These are phyloP conservation scores for Indri indri DNA, from an alignment of 2,113 vertebrate species.

Conservation along the genomic window DNA sequence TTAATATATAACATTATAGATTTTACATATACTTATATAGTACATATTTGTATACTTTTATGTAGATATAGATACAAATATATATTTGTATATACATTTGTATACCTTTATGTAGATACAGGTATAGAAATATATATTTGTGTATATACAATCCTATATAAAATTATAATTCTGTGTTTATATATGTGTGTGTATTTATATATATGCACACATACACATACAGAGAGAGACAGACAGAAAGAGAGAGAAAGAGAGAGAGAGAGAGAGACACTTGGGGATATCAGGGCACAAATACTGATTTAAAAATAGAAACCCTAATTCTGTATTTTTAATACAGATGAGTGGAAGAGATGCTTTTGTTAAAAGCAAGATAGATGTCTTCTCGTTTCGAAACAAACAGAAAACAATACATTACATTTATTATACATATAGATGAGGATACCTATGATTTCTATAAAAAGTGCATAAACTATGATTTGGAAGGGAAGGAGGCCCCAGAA, in stretches of 20 bases:
- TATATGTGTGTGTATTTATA: too few species aligned
- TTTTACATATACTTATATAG: background rate
- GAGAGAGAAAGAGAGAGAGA: background rate
- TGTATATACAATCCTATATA: background rate
- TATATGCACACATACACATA: background rate
- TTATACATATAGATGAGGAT: background rate
- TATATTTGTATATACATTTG: background rate
- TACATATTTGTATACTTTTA: background rate
- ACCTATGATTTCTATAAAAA: background rate
- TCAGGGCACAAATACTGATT: background rate
- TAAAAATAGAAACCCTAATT: background rate
- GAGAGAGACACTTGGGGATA: background rate
- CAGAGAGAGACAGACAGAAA: background rate
- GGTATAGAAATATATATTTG: background rate
- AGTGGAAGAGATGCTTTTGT: background rate
- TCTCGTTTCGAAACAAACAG: background rate
- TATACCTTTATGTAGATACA: background rate
- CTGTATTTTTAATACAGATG: background rate
- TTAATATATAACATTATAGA: background rate
- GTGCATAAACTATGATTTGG: background rate
- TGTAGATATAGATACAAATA: background rate
- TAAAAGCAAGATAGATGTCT: background rate
- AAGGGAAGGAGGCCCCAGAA: background rate
- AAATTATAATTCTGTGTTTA: background rate
- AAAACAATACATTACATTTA: background rate